Conservation (phyloP, 2,113 vertebrate genomes). For the Addax nasomaculatus region DNA sequence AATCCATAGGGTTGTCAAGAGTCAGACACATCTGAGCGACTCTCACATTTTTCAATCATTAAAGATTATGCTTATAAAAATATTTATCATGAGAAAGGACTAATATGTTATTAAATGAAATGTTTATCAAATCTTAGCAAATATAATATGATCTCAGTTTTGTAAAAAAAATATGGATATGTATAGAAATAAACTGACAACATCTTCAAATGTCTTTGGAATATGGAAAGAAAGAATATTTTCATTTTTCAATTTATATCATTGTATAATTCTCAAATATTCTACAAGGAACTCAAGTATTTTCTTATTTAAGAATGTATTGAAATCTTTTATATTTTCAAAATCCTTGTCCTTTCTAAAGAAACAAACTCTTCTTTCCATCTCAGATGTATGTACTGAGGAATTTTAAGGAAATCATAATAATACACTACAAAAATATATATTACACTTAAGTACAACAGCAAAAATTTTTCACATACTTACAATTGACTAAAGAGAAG, state of each 20-base stretch:
- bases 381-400: background rate
- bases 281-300: background rate
- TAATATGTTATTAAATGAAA: background rate
- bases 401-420: background rate
- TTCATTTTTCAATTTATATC: background rate
- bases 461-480: background rate
- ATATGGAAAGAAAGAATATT: background rate
- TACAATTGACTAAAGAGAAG: background rate
- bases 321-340: slow-evolving; percentile 4
- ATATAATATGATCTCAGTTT: background rate
- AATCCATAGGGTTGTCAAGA: background rate
- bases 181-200: background rate
- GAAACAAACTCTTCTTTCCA: background rate
- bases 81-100: background rate
- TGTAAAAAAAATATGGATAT: background rate
- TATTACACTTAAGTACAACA: background rate
- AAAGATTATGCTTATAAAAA: background rate
- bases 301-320: background rate
- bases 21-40: background rate
- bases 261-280: background rate
- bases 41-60: background rate
- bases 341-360: background rate
- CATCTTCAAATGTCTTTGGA: background rate
- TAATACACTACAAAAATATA: background rate
- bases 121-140: background rate